These are phyloP conservation scores for Cephus cinctus DNA, from an alignment of 1,140 invertebrate species.

Conservation along the genomic window DNA sequence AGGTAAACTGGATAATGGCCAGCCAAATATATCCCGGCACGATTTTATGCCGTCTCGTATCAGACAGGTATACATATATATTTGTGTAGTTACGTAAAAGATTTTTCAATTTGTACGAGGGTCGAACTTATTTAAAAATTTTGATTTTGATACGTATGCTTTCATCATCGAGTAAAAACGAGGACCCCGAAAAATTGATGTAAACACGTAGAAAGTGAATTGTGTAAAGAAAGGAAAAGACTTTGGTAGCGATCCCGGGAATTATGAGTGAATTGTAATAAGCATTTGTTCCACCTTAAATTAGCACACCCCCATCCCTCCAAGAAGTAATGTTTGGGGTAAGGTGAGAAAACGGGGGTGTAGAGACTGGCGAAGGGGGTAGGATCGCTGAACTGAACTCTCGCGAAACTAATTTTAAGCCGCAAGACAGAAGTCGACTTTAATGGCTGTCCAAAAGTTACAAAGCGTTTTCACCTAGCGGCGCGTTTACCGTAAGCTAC, in stretches of 20 bases:
- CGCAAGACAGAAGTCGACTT: slow-evolving; percentile 37
- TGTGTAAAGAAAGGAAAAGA: background rate
- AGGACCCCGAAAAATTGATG: background rate
- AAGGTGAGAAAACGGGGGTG: background rate
- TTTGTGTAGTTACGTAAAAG: background rate
- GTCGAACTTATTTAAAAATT: background rate
- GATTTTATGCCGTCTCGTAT: too few species aligned
- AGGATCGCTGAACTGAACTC: too few species aligned
- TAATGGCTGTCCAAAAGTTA: slow-evolving; percentile 42
- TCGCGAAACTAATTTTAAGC: slow-evolving; percentile 41
- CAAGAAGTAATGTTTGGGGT: too few species aligned
- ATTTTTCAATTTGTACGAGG: background rate
- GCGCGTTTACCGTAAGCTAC: too few species aligned
- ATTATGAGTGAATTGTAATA: too few species aligned
- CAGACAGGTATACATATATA: too few species aligned
- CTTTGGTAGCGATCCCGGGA: too few species aligned
- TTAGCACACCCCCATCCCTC: too few species aligned
- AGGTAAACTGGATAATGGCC: slow-evolving; percentile 40
- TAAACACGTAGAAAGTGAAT: background rate
- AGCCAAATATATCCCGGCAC: background rate
- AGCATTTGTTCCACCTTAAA: too few species aligned
- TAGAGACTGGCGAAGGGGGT: background rate
- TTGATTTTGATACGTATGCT: background rate
- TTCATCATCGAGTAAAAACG: background rate
- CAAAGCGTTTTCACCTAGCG: background rate